Conservation (phyloP, 2,113 vertebrate species). For the Poeciliopsis retropinna region DNA sequence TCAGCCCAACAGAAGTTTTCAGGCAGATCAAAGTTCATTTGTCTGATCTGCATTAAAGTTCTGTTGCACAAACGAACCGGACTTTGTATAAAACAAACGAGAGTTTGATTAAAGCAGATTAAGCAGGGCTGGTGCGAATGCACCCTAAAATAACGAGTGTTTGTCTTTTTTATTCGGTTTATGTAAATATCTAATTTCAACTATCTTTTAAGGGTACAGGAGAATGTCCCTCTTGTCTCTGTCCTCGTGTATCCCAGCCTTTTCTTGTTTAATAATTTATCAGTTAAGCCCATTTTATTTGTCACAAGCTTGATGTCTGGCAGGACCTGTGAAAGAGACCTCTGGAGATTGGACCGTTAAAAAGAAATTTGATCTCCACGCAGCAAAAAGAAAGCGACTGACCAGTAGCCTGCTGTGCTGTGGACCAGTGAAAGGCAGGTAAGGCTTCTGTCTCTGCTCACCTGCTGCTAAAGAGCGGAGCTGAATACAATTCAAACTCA, state of each 20-base stretch:
- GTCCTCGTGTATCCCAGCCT: background rate
- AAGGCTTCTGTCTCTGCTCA: conserved; percentile 41
- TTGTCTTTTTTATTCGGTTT: no score
- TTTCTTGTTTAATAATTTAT: background rate
- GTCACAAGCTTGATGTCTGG: background rate
- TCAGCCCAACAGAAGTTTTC: no score
- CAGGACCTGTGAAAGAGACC: conserved; percentile 6
- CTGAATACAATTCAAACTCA: conserved; percentile 17
- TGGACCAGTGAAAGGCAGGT: conserved; percentile 33
- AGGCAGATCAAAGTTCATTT: no score
- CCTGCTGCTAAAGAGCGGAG: conserved; percentile 41
- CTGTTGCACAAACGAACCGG: no score
- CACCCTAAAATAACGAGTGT: no score
- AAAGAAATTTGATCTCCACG: conserved; percentile 4
- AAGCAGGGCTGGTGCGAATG: no score
- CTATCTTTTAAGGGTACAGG: background rate
- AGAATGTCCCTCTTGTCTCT: background rate
- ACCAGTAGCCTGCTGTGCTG: conserved; percentile 2
- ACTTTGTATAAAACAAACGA: no score
- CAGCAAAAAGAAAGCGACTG: background rate
- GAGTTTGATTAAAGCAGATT: no score
- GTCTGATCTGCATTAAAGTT: background rate
- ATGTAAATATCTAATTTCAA: no score
- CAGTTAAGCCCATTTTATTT: background rate
- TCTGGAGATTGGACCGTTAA: background rate